Conservation (phyloP, 2,113 vertebrate species). For the Phoenicopterus ruber region DNA sequence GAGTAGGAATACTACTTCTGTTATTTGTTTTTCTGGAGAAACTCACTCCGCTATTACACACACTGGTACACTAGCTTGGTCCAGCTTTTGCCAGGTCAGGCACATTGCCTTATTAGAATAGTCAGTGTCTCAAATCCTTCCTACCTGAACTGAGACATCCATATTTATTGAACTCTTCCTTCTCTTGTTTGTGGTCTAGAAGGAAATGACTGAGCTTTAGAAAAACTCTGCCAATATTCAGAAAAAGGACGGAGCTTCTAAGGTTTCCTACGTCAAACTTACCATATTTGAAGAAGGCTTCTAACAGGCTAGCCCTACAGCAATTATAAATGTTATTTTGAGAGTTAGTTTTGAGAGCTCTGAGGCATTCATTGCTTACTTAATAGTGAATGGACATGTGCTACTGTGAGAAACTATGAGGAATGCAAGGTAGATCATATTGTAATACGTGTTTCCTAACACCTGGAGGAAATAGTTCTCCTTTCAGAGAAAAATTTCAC, state of each 20-base stretch:
- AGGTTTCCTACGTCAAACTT: neutral
- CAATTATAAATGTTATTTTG: neutral
- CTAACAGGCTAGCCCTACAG: neutral
- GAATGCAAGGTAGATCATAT: neutral
- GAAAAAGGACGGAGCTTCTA: neutral
- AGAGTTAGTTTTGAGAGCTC: neutral
- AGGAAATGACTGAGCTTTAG: neutral
- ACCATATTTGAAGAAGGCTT: neutral
- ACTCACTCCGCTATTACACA: neutral
- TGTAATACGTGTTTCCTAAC: neutral
- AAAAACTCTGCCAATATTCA: neutral
- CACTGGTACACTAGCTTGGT: neutral
- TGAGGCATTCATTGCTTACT: neutral
- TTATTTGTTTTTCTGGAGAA: neutral
- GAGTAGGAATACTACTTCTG: neutral
- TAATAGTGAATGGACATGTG: neutral
- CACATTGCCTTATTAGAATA: neutral
- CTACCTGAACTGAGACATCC: neutral
- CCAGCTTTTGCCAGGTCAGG: neutral
- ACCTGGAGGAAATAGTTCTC: neutral
- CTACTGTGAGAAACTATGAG: neutral
- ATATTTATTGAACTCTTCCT: neutral
- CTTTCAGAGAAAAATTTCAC: neutral
- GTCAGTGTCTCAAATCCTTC: neutral
- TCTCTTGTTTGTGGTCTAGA: neutral